Evolutionary conservation across 2,797 vertebrate genomes (phyloP).

Genomic region (Cossypha caffra): DNA sequence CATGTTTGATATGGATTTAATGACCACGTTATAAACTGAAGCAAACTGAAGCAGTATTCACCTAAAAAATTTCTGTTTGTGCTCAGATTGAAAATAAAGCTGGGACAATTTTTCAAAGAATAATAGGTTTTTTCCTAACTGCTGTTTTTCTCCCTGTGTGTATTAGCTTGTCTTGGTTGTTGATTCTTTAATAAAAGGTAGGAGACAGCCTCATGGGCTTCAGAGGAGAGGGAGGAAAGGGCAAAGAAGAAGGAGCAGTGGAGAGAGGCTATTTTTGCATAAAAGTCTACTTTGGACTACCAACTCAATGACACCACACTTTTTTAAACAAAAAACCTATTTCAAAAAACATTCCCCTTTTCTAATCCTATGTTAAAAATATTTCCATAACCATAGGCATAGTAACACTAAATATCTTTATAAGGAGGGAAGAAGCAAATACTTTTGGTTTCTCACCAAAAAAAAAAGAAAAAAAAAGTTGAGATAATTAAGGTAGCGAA

Average conservation of each 20-base stretch:
- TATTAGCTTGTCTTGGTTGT: neutral
- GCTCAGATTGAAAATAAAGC: constrained; percentile 28
- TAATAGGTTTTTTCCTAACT: neutral
- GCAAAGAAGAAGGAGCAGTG: neutral
- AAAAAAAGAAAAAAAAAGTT: neutral
- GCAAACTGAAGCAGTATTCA: neutral
- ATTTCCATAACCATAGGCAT: neutral
- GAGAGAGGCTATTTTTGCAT: neutral
- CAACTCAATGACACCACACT: neutral
- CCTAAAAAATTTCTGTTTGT: constrained; percentile 42
- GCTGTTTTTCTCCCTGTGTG: neutral
- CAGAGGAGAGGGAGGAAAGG: neutral
- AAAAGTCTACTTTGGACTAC: neutral
- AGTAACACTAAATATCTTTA: constrained; percentile 41
- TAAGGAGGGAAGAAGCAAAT: constrained; percentile 12
- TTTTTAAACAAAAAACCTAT: neutral
- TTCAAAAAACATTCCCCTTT: neutral
- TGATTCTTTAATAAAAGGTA: neutral
- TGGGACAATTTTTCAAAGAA: constrained; percentile 22
- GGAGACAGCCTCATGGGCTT: neutral
- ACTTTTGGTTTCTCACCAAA: constrained; percentile 30
- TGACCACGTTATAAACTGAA: constrained; percentile 37
- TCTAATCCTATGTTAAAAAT: neutral
- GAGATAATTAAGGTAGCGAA: constrained; percentile 65
- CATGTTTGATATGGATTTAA: neutral